Evolutionary conservation across 2,797 vertebrate species (phyloP).

Genomic region (Acanthurus tractus): DNA sequence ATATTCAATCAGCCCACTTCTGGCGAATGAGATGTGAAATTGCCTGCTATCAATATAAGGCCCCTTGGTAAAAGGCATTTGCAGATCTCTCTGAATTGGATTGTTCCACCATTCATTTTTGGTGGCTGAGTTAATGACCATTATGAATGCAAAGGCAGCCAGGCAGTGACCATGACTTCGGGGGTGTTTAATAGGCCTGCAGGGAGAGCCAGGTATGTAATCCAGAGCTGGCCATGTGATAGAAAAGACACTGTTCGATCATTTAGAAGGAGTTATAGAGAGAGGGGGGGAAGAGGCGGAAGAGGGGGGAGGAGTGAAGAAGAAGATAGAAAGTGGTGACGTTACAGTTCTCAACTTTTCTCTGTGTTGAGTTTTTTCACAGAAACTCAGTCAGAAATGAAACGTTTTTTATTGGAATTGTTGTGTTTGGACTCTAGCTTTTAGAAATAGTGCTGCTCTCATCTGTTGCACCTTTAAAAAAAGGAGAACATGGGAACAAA

Average conservation of each 20-base stretch:
- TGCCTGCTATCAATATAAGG: slow-evolving; percentile 74
- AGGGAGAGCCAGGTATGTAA: slow-evolving; percentile 70
- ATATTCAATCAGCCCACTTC: slow-evolving; percentile 81
- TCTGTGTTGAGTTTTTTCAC: neutral
- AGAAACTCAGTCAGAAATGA: neutral
- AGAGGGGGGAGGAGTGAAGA: neutral
- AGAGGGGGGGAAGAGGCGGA: neutral
- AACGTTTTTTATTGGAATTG: too few relatives aligned
- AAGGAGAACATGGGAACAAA: neutral
- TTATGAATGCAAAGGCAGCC: slow-evolving; percentile 78
- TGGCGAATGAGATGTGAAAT: slow-evolving; percentile 84
- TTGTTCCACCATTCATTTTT: slow-evolving; percentile 81
- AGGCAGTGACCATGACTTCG: slow-evolving; percentile 67
- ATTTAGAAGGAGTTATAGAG: slow-evolving; percentile 60
- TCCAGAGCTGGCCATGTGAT: slow-evolving; percentile 68
- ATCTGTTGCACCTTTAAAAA: too few relatives aligned
- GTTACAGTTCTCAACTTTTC: slow-evolving; percentile 20
- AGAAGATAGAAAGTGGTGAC: neutral
- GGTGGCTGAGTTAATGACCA: slow-evolving; percentile 76
- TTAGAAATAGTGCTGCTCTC: too few relatives aligned
- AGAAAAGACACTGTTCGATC: slow-evolving; percentile 63
- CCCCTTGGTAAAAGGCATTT: slow-evolving; percentile 77
- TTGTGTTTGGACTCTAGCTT: too few relatives aligned
- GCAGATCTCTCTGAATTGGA: slow-evolving; percentile 76
- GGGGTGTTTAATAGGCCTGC: slow-evolving; percentile 70